Conservation (phyloP, 2,797 vertebrate genomes). For the Sebastolobus altivelis region DNA sequence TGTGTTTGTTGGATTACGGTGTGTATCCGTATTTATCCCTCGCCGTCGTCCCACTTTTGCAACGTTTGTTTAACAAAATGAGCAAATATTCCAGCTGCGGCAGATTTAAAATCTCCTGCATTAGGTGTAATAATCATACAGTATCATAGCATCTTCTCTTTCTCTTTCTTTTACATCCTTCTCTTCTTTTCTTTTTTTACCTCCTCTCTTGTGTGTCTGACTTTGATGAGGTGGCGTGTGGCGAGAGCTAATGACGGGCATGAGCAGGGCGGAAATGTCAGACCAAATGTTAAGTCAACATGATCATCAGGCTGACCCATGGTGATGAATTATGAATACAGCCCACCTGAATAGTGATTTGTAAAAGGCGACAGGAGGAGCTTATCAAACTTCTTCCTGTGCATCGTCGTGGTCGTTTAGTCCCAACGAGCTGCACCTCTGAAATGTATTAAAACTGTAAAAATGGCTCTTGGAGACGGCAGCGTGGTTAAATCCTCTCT, state of each 20-base stretch:
- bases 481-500: constrained; percentile 43
- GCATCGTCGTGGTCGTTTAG: constrained; percentile 1
- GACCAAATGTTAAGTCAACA: constrained; percentile 89
- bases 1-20: constrained; percentile 39
- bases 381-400: constrained; percentile 43
- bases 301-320: constrained; percentile 78
- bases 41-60: constrained; percentile 4
- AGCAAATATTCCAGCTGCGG: constrained; percentile 41
- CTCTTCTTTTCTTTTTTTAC: neutral
- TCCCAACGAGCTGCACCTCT: constrained; percentile 6
- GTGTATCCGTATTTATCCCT: constrained; percentile 28
- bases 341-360: constrained; percentile 76
- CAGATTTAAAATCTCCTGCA: neutral
- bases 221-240: constrained; percentile 81
- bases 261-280: constrained; percentile 86
- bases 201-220: constrained; percentile 44
- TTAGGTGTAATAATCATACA: constrained; percentile 35
- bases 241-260: constrained; percentile 83
- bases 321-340: constrained; percentile 84
- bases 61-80: constrained; percentile 55
- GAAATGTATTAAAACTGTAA: constrained; percentile 39
- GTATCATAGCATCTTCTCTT: constrained; percentile 1
- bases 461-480: constrained; percentile 34
- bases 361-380: constrained; percentile 30
- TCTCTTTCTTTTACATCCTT: neutral